Evolutionary conservation across 2,113 vertebrate genomes (phyloP).

Genomic region (Ceyx melanurus): DNA sequence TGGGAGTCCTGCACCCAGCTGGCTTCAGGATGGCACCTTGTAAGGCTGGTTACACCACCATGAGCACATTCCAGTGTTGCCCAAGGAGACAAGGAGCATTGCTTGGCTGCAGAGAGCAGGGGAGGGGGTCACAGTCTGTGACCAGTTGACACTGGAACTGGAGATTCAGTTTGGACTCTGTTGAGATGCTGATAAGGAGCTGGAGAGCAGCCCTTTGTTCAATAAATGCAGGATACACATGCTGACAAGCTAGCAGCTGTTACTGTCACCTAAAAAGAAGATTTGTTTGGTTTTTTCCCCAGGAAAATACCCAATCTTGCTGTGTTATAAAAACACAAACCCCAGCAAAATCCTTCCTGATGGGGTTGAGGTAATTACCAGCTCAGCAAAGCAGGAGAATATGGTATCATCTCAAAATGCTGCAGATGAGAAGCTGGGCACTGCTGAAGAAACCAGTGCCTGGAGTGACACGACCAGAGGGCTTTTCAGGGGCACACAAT

Average conservation of each 20-base stretch:
- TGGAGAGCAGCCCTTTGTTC: background rate
- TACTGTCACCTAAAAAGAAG: background rate
- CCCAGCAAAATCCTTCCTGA: background rate
- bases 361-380: background rate
- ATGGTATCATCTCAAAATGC: background rate
- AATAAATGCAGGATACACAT: background rate
- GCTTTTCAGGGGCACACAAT: too few relatives aligned
- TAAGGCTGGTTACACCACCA: too few relatives aligned
- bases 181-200: background rate
- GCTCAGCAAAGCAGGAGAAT: background rate
- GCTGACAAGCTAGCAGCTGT: background rate
- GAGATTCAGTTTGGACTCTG: accelerated
- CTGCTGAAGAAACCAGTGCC: background rate
- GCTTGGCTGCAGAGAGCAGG: background rate
- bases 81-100: background rate
- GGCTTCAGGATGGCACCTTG: background rate
- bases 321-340: background rate
- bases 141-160: accelerated
- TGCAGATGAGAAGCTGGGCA: background rate
- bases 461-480: background rate
- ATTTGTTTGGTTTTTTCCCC: background rate
- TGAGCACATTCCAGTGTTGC: background rate
- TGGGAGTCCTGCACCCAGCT: background rate
- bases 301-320: background rate
- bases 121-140: background rate